phyloP scores from a whole-genome alignment of 2,113 vertebrate genomes.

The Seriola rivoliana region DNA sequence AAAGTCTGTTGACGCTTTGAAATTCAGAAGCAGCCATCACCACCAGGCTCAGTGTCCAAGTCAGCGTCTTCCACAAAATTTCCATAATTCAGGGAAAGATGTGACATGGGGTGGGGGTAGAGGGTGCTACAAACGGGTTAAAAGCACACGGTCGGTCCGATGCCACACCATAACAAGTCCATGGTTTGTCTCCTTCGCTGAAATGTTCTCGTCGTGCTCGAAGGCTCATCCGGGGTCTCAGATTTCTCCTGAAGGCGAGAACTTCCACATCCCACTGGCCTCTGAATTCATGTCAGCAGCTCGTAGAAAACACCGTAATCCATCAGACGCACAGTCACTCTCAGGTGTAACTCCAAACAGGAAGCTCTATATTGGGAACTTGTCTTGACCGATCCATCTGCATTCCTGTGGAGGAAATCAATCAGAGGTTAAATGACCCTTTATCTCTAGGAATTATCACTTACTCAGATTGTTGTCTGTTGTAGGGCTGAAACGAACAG shows the following conservation, averaged over 20 bases:
- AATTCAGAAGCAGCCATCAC: slow-evolving; percentile 95
- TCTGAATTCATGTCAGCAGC: slow-evolving; percentile 89
- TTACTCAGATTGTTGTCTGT: neutral
- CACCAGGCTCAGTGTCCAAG: slow-evolving; percentile 97
- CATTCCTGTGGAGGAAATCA: slow-evolving; percentile 84
- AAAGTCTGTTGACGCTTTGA: slow-evolving; percentile 90
- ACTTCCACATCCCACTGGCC: slow-evolving; percentile 82
- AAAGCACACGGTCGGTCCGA: slow-evolving; percentile 85
- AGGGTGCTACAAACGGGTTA: slow-evolving; percentile 89
- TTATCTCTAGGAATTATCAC: neutral
- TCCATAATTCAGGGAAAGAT: slow-evolving; percentile 96
- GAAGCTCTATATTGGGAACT: slow-evolving; percentile 84
- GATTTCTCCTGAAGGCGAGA: slow-evolving; percentile 81
- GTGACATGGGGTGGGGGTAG: slow-evolving; percentile 83
- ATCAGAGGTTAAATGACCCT: slow-evolving; percentile 27
- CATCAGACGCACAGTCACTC: slow-evolving; percentile 80
- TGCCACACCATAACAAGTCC: slow-evolving; percentile 90
- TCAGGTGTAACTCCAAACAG: slow-evolving; percentile 84
- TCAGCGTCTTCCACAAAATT: slow-evolving; percentile 98
- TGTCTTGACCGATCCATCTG: slow-evolving; percentile 88
- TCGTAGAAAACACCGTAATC: slow-evolving; percentile 79
- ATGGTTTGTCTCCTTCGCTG: slow-evolving; percentile 80
- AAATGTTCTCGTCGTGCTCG: slow-evolving; percentile 53
- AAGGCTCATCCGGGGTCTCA: slow-evolving; percentile 73
- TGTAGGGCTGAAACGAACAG: neutral